These are phyloP conservation scores for Bubalus kerabau DNA, from an alignment of 2,113 vertebrate genomes.

Conservation along the genomic window DNA sequence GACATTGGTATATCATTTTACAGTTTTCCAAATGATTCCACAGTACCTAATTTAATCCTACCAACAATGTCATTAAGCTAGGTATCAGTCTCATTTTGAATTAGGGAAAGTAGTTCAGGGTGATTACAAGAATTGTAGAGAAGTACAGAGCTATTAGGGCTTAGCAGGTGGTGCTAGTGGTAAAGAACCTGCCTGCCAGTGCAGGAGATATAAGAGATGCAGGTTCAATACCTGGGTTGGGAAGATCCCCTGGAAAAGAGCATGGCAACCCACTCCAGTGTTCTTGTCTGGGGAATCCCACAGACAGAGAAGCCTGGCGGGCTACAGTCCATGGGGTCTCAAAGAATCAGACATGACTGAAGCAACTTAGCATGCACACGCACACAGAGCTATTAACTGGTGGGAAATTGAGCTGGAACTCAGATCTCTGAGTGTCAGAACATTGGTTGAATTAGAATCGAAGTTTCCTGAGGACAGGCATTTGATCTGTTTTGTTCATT, in stretches of 20 bases:
- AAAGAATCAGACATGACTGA: background rate
- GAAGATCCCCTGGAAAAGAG: background rate
- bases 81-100: background rate
- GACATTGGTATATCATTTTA: background rate
- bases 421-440: background rate
- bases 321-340: background rate
- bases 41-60: constrained; percentile 4
- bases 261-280: background rate
- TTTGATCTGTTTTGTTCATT: background rate
- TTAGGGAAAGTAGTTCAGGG: background rate
- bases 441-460: background rate
- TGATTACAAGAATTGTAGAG: background rate
- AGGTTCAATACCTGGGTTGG: background rate
- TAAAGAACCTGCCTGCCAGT: background rate
- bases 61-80: background rate
- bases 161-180: background rate
- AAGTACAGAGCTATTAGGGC: background rate
- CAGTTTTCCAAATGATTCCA: background rate
- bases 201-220: background rate
- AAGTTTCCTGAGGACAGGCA: background rate
- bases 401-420: background rate
- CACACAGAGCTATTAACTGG: background rate
- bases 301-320: background rate
- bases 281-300: background rate
- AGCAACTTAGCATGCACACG: background rate